Base-by-base conservation (phyloP, 1,140 invertebrate species). In the Drosophila parvula region DNA sequence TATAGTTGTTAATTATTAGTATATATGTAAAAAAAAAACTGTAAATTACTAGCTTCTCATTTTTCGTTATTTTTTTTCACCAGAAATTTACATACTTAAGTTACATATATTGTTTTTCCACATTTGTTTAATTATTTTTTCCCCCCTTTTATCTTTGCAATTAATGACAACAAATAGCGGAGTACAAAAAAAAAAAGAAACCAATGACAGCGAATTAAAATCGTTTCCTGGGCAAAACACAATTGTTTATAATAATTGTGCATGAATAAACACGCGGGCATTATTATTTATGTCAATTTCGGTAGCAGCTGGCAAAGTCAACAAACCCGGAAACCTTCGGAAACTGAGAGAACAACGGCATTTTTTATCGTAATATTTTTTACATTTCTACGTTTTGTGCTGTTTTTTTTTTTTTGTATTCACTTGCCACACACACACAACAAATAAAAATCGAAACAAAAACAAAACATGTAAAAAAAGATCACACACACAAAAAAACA, bases 321-420 rank as follows among this genome's bases (percentile, higher is more conserved):
- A 86, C 81, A 90, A 90, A 90, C 86, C 86, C 86, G 86, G 86
- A 90, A 90, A 79, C 53, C 59, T 79, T 73, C 48, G 32, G 27
- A 14, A 55, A 55, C 2, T 58, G 36, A 89, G 44, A 89, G 78
- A 90, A 88, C 77, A 89, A 84, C 81, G 79, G 75, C 74, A 73
- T 86, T 81, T 50, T 53, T 48, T 81, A 79, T 82, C 81, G 67
- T 79, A 90, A 89, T 89, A 62, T 43, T 81, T 75, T 68, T 38
- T 27, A 53, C 28, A 53, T 22, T 41, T 43, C 51, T 55, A 57
- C 22, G 34, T 41, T 44, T 61, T 41, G 14, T 50, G 28, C 2
- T 38, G 5, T 22, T n/a, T 55, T 55, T 79, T 60, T 74, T 86
- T 74, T 51, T 45, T 34, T 57, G 40, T 44, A 64, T 64, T 61